These are phyloP conservation scores for Scaptodrosophila latifasciaeformis DNA, from an alignment of 2,888 invertebrate genomes.

Conservation along the genomic window DNA sequence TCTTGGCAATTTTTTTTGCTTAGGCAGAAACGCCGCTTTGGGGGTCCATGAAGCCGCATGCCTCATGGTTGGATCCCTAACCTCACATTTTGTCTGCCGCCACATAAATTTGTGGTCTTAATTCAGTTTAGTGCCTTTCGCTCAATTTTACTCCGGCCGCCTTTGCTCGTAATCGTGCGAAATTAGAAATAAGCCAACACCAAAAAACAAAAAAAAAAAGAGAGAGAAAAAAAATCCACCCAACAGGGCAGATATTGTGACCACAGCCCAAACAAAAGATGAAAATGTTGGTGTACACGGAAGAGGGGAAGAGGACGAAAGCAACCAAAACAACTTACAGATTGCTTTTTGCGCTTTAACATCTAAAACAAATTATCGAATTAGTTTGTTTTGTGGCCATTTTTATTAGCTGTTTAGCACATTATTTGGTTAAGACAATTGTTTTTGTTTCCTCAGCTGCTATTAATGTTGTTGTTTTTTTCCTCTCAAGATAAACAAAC, in stretches of 20 bases:
- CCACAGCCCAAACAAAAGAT: background rate
- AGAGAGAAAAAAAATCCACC: constrained; percentile 19
- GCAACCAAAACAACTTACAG: constrained; percentile 22
- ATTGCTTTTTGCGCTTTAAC: constrained; percentile 30
- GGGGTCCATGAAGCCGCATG: background rate
- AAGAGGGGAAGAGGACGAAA: constrained; percentile 1
- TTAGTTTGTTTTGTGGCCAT: constrained; percentile 50
- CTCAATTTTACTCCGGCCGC: constrained; percentile 26
- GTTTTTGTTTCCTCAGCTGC: constrained; percentile 20
- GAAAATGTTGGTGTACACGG: background rate
- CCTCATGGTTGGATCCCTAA: background rate
- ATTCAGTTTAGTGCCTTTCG: constrained; percentile 47
- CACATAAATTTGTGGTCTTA: constrained; percentile 53
- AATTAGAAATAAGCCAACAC: constrained; percentile 25
- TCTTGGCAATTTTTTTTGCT: constrained; percentile 1
- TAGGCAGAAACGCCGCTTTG: no score
- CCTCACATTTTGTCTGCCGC: constrained; percentile 17
- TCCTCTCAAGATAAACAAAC: background rate
- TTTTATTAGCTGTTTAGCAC: constrained; percentile 52
- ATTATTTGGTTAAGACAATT: constrained; percentile 51
- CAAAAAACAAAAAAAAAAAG: constrained; percentile 12
- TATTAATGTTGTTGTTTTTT: background rate
- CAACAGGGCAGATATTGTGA: background rate
- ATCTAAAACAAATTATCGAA: constrained; percentile 50
- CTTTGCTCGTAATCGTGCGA: constrained; percentile 21